Percentiles rank a stretch among this genome's conserved stretches.
Evolutionary conservation across 2,797 vertebrate species (phyloP).

Genomic region (Muraenolepis orangiensis): DNA sequence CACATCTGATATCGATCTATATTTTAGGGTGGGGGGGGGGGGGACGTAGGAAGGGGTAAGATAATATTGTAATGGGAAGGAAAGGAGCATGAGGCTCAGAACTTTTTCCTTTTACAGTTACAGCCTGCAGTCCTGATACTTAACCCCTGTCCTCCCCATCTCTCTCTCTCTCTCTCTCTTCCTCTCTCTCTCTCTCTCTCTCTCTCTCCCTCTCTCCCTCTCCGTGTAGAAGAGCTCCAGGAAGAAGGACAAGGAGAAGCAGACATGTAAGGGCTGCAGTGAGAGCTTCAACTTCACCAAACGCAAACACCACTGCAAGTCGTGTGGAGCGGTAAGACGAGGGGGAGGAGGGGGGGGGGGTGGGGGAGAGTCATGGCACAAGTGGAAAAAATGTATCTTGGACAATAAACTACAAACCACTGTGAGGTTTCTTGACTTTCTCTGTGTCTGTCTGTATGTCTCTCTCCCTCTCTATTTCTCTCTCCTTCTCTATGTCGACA

Average conservation of each 20-base stretch:
- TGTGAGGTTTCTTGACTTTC: conserved; percentile 8
- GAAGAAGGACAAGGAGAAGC: conserved; percentile 92
- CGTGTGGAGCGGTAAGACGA: conserved; percentile 83
- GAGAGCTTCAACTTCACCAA: conserved; percentile 96
- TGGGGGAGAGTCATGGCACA: conserved; percentile 13
- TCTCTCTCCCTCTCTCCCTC: background rate
- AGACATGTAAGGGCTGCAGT: conserved; percentile 87
- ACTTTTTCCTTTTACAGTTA: conserved; percentile 24
- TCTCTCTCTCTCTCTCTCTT: background rate
- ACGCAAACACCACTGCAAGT: conserved; percentile 93
- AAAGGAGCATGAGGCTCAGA: conserved; percentile 18
- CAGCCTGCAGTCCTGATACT: conserved; percentile 18
- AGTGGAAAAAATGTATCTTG: conserved; percentile 27
- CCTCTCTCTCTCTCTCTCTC: background rate
- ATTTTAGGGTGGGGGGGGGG: conserved; percentile 2
- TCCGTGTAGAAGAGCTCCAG: conserved; percentile 82
- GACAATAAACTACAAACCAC: conserved; percentile 21
- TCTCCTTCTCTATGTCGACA: no score
- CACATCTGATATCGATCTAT: conserved; percentile 11
- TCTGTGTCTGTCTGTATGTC: background rate
- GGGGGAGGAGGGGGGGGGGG: background rate
- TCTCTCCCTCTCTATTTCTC: background rate
- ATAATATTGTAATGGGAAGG: conserved; percentile 15
- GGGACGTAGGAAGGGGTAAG: background rate
- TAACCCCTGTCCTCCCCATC: conserved; percentile 19